Percentiles rank a stretch among this genome's conserved stretches.
These are phyloP conservation scores for Pseudomyrmex cubaensis DNA, from an alignment of 1,140 invertebrate species.

Conservation along the genomic window DNA sequence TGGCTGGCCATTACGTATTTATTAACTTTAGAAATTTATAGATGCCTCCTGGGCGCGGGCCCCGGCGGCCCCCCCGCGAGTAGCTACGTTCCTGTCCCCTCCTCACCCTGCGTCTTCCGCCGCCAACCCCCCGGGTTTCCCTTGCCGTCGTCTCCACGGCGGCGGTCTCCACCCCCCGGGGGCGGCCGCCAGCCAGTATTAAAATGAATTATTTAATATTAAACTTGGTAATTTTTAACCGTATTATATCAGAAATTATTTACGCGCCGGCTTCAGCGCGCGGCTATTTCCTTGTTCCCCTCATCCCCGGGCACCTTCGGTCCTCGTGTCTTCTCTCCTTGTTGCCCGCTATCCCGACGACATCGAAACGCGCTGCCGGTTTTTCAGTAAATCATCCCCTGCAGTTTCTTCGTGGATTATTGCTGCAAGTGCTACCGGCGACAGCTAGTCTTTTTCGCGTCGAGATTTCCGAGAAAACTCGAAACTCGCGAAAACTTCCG, in stretches of 20 bases:
- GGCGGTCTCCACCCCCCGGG: slow-evolving; percentile 68
- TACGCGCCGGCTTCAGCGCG: slow-evolving; percentile 79
- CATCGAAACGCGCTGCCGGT: slow-evolving; percentile 58
- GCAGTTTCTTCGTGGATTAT: slow-evolving; percentile 61
- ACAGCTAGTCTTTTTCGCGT: not conserved
- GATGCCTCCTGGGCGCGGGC: slow-evolving; percentile 83
- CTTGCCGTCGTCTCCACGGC: slow-evolving; percentile 70
- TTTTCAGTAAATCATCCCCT: slow-evolving; percentile 64
- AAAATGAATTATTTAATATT: slow-evolving; percentile 86
- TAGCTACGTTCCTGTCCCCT: slow-evolving; percentile 70
- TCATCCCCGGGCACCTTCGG: not conserved
- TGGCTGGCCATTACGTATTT: slow-evolving; percentile 85
- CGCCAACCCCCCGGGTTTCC: slow-evolving; percentile 61
- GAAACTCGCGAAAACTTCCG: not conserved
- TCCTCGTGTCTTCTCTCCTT: slow-evolving; percentile 35
- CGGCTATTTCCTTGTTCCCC: slow-evolving; percentile 49
- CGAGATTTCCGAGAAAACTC: not conserved
- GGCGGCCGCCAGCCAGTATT: slow-evolving; percentile 80
- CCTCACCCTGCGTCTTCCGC: slow-evolving; percentile 70
- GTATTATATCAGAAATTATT: slow-evolving; percentile 84
- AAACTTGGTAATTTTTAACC: slow-evolving; percentile 85
- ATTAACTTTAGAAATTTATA: slow-evolving; percentile 86
- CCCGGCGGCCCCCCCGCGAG: slow-evolving; percentile 71
- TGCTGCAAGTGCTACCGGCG: slow-evolving; percentile 37
- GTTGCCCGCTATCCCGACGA: slow-evolving; percentile 31